Evolutionary conservation across 2,797 vertebrate genomes (phyloP), one percentile per base, ranked within the genome.

Genomic region (Leucoraja ocellata): DNA sequence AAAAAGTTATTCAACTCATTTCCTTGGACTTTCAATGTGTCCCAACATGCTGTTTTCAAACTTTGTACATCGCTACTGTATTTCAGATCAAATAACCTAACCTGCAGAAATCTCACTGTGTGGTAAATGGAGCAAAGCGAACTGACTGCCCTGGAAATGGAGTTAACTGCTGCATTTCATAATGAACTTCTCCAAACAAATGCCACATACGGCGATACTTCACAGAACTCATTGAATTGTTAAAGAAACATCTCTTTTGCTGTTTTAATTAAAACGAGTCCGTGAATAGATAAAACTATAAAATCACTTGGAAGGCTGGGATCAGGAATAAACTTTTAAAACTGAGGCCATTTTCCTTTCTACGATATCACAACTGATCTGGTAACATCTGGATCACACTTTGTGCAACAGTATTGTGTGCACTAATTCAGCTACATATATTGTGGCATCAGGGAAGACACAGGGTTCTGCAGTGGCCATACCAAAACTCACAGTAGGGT

Each of bases 21-120:
- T 65, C 28, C 28, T 65, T 65, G 61, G 63, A 65, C 84, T 74
- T 25, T 6, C 71, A 18, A 74, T 21, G 21, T 74, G 5, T 23
- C 14, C 77, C 6, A 18, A 61, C 84, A 32, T 5, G 13, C 61
- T 68, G n/a, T 68, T 65, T 88, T 36, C 16, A 36, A 36, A 8
- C 32, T n/a, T 88, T 84, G 54, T 84, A 84, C 18, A 84, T 61
- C 16, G 58, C 81, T 58, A 84, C 25, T 25, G 36, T 32, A 21
- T 88, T 88, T 68, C n/a, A 88, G 84, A 68, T 68, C 84, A 68
- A 88, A 88, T 68, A 18, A 88, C 84, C 16, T 88, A 65, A 68
- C 18, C 84, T 65, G 63, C 16, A 68, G 61, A 88, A 88, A 68
- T 68, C 14, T 88, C n/a, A 65, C 63, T 68, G 63, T 32, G 84